A percentile compares a stretch with the other conserved stretches of the same genome.
These are phyloP conservation scores for Podabrus alpinus DNA, from an alignment of 2,888 invertebrate genomes.

Conservation along the genomic window DNA sequence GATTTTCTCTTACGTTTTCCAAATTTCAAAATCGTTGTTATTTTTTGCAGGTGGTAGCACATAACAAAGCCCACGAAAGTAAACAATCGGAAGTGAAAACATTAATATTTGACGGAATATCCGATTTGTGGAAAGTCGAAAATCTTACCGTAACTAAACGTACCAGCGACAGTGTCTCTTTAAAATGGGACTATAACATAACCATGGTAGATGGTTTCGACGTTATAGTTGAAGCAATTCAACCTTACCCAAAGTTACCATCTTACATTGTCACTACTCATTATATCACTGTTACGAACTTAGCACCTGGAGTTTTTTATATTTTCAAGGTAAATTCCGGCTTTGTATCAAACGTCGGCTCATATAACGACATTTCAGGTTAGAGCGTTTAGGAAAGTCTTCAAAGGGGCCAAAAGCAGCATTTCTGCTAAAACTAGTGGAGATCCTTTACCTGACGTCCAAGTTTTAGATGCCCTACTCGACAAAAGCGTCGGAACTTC, in stretches of 20 bases:
- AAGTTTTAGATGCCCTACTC: conserved; percentile 56
- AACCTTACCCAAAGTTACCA: conserved; percentile 61
- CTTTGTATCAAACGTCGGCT: conserved; percentile 46
- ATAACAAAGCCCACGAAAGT: conserved; percentile 66
- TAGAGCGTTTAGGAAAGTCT: conserved; percentile 63
- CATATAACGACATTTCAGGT: conserved; percentile 57
- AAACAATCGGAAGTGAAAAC: conserved; percentile 62
- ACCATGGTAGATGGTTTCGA: conserved; percentile 47
- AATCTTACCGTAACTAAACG: conserved; percentile 59
- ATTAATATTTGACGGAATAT: conserved; percentile 67
- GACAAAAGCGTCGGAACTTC: conserved; percentile 63
- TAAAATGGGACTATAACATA: conserved; percentile 64
- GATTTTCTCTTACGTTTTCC: no score
- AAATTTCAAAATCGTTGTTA: no score
- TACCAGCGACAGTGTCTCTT: conserved; percentile 59
- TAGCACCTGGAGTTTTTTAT: conserved; percentile 58
- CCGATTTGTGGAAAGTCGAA: conserved; percentile 65
- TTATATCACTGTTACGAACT: conserved; percentile 53
- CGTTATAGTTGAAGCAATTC: conserved; percentile 52
- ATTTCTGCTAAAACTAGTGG: conserved; percentile 56
- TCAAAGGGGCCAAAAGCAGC: conserved; percentile 60
- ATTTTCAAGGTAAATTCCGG: conserved; percentile 58
- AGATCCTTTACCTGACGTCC: conserved; percentile 43
- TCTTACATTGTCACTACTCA: conserved; percentile 55
- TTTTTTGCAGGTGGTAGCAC: conserved; percentile 64